Conservation (phyloP, 2,888 invertebrate species). For the Drosophila affinis region DNA sequence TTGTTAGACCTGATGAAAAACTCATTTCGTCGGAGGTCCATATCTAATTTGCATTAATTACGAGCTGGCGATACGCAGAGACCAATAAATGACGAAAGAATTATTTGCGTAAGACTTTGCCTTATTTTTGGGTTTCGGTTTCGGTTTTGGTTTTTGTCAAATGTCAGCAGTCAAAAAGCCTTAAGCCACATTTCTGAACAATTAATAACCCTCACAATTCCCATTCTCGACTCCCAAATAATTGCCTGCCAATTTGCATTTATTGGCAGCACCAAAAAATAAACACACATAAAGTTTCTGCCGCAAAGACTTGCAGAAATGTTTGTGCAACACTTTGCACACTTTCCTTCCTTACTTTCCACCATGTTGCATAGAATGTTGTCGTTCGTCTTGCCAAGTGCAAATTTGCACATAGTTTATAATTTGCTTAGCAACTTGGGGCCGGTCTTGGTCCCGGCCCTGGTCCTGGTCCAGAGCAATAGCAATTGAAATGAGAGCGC, state of each 20-base stretch:
- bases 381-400: conserved; percentile 49
- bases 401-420: conserved; percentile 68
- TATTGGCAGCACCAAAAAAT: conserved; percentile 58
- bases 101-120: conserved; percentile 30
- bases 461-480: conserved; percentile 3
- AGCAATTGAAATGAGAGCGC: conserved; percentile 73
- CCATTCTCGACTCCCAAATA: conserved; percentile 41
- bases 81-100: conserved; percentile 18
- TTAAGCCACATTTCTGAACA: conserved; percentile 21
- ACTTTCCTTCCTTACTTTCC: conserved; percentile 32
- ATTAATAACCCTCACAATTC: conserved; percentile 50
- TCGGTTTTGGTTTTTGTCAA: neutral
- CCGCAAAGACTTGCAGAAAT: conserved; percentile 18
- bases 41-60: conserved; percentile 79
- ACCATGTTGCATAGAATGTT: conserved; percentile 36
- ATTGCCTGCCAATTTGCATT: conserved; percentile 73
- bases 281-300: conserved; percentile 36
- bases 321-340: conserved; percentile 35
- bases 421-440: conserved; percentile 63
- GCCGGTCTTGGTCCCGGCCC: neutral
- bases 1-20: conserved; percentile 80
- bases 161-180: conserved; percentile 17
- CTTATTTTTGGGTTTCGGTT: conserved; percentile 14
- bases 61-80: conserved; percentile 27
- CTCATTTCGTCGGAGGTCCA: conserved; percentile 66